A percentile compares a stretch with the other conserved stretches of the same genome.
phyloP scores from a whole-genome alignment of 2,888 invertebrate species.

The Chaitophorus viminalis region DNA sequence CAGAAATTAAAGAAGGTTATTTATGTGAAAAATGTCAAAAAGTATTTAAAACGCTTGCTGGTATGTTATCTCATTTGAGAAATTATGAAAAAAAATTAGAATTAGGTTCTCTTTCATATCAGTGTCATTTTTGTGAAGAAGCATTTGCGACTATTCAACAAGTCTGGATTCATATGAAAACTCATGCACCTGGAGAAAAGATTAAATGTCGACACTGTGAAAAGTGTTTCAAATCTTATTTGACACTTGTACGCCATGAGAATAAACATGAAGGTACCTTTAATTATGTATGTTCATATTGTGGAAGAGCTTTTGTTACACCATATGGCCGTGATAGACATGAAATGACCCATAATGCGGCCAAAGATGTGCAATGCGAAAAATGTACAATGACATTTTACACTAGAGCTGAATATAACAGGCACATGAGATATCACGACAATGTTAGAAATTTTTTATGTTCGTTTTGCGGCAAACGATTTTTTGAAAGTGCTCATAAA shows the following conservation, averaged over 20 bases:
- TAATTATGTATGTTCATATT: slow-evolving; percentile 57
- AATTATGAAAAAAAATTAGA: slow-evolving; percentile 58
- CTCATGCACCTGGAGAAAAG: slow-evolving; percentile 57
- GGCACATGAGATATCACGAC: slow-evolving; percentile 57
- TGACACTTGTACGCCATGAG: slow-evolving; percentile 57
- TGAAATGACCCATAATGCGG: slow-evolving; percentile 57
- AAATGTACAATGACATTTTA: slow-evolving; percentile 59
- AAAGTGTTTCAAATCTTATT: slow-evolving; percentile 56
- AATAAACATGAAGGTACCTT: slow-evolving; percentile 57
- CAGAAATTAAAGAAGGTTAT: slow-evolving; percentile 36
- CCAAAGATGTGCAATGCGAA: slow-evolving; percentile 58
- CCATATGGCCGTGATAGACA: slow-evolving; percentile 60
- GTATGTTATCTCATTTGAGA: slow-evolving; percentile 44
- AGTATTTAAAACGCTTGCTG: slow-evolving; percentile 54
- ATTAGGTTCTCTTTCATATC: slow-evolving; percentile 35
- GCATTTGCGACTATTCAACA: slow-evolving; percentile 56
- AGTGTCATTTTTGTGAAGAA: slow-evolving; percentile 56
- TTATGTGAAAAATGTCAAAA: slow-evolving; percentile 54
- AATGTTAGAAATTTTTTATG: slow-evolving; percentile 57
- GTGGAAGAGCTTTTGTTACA: slow-evolving; percentile 59
- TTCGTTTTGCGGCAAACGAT: slow-evolving; percentile 58
- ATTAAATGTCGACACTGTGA: slow-evolving; percentile 59
- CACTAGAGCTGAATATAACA: slow-evolving; percentile 54
- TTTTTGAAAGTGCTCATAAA: slow-evolving; percentile 61
- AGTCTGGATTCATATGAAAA: slow-evolving; percentile 60